A percentile compares a stretch with the other conserved stretches of the same genome.
Conservation (phyloP, 2,113 vertebrate genomes). For the Etheostoma cragini region DNA sequence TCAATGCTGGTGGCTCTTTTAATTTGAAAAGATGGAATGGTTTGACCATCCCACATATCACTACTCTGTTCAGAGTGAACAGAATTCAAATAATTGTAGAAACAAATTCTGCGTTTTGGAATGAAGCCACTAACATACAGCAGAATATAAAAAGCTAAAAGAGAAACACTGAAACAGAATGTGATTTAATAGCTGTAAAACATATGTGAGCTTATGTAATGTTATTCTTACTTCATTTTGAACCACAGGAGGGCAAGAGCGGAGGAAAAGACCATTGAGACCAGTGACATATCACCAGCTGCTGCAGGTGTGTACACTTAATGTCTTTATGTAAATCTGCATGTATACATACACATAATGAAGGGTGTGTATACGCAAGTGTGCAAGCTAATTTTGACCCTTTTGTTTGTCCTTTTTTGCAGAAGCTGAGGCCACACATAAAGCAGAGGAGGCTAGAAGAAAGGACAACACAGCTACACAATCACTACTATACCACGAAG, state of each 20-base stretch:
- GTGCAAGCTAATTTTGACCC: neutral
- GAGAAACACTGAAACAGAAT: neutral
- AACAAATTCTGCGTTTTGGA: neutral
- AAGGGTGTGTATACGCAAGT: neutral
- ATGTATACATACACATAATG: neutral
- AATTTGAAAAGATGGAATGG: neutral
- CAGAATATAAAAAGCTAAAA: neutral
- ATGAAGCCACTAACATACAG: neutral
- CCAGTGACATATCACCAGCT: constrained; percentile 7
- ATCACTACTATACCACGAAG: constrained; percentile 41
- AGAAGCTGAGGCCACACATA: constrained; percentile 51
- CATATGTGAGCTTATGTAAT: neutral
- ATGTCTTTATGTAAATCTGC: neutral
- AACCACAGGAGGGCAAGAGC: constrained; percentile 69
- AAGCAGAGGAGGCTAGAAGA: constrained; percentile 43
- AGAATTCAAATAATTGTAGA: neutral
- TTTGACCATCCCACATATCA: neutral
- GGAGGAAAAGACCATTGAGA: constrained; percentile 54
- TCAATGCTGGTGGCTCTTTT: neutral
- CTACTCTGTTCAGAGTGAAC: no score
- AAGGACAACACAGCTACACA: constrained; percentile 36
- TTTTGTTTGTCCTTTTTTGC: constrained; percentile 30
- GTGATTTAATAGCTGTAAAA: neutral
- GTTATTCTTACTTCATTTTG: constrained; percentile 31
- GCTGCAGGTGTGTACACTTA: constrained; percentile 67